Conservation (phyloP, 2,113 vertebrate genomes). For the Sylvicapra grimmia region DNA sequence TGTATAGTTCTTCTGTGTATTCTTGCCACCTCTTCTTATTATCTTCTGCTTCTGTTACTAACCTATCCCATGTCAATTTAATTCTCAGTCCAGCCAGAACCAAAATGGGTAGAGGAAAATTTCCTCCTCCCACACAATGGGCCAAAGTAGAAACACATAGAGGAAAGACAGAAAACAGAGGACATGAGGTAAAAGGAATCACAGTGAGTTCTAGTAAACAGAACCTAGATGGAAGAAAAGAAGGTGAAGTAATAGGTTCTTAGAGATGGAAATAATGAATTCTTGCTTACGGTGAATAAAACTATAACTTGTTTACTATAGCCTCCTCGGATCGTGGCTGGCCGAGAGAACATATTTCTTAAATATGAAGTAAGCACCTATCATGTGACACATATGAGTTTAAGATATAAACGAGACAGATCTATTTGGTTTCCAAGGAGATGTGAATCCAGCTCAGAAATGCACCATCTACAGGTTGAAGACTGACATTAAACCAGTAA, state of each 20-base stretch:
- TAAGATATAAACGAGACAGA: not conserved
- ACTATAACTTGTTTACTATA: not conserved
- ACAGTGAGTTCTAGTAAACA: not conserved
- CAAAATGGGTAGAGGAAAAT: not conserved
- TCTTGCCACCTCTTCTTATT: too few relatives aligned
- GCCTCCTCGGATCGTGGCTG: not conserved
- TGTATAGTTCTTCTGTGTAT: too few relatives aligned
- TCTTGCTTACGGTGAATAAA: not conserved
- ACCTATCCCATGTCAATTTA: not conserved
- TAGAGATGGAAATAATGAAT: not conserved
- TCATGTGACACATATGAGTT: not conserved
- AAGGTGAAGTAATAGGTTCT: not conserved
- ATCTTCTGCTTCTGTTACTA: not conserved
- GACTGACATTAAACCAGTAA: not conserved
- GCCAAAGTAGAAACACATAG: not conserved
- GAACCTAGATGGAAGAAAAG: not conserved
- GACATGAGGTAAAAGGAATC: not conserved
- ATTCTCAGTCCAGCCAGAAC: not conserved
- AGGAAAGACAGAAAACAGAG: not conserved
- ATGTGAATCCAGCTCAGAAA: not conserved
- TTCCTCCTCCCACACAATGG: not conserved
- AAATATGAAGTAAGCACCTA: not conserved
- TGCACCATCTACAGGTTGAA: not conserved
- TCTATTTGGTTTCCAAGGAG: not conserved
- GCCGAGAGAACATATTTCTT: not conserved